Conservation (phyloP, 2,888 invertebrate species). For the Idaea biselata region DNA sequence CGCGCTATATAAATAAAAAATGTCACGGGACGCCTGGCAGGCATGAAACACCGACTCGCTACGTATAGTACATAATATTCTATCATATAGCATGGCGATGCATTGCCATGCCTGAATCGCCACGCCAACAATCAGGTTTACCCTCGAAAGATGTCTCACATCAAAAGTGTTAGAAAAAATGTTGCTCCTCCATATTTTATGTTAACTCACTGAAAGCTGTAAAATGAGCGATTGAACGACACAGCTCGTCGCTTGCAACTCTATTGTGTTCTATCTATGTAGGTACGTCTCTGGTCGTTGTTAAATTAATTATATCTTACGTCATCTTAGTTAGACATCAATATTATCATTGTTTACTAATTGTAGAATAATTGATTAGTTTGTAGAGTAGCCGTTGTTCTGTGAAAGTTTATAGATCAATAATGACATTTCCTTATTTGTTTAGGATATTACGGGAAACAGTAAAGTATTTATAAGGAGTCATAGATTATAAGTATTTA, state of each 20-base stretch:
- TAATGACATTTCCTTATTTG: slow-evolving; percentile 4
- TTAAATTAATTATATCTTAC: slow-evolving; percentile 50
- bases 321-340: slow-evolving; percentile 35
- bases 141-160: too few relatives aligned
- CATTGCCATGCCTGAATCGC: too few relatives aligned
- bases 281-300: slow-evolving; percentile 2
- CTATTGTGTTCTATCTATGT: not conserved
- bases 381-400: slow-evolving; percentile 14
- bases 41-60: too few relatives aligned
- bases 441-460: slow-evolving; percentile 1
- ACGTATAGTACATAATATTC: too few relatives aligned
- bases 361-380: slow-evolving; percentile 44
- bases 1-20: too few relatives aligned
- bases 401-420: slow-evolving; percentile 5
- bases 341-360: slow-evolving; percentile 46
- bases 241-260: not conserved
- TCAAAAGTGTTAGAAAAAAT: too few relatives aligned
- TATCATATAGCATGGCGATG: too few relatives aligned
- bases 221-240: not conserved
- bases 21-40: too few relatives aligned
- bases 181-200: not conserved
- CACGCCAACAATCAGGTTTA: too few relatives aligned
- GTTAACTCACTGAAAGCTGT: too few relatives aligned
- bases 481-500: not conserved
- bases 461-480: not conserved